Percentiles rank a stretch among this genome's conserved stretches.
Conservation (phyloP, 2,888 invertebrate genomes). For the Myopa testacea region DNA sequence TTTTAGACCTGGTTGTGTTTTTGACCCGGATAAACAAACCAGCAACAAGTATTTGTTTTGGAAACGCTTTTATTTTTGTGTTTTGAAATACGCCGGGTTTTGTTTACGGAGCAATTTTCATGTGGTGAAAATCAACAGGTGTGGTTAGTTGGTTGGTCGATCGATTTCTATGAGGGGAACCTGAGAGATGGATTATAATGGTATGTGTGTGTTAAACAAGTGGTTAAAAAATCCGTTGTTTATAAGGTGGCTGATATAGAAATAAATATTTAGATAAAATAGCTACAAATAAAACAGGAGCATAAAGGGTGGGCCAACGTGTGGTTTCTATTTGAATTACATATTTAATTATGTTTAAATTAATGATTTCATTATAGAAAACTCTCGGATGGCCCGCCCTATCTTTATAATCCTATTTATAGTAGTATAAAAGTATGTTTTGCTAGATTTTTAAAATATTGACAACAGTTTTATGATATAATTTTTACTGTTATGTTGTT, state of each 20-base stretch:
- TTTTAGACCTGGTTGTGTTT: constrained; percentile 2
- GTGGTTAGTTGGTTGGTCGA: not conserved
- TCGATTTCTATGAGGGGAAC: not conserved
- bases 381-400: no score
- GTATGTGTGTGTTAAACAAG: not conserved
- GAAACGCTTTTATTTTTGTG: constrained; percentile 39
- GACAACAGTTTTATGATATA: no score
- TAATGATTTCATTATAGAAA: no score
- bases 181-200: not conserved
- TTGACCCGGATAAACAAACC: constrained; percentile 14
- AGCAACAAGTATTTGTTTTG: constrained; percentile 42
- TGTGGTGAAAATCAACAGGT: constrained; percentile 44
- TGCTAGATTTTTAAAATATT: no score
- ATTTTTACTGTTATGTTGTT: no score
- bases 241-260: not conserved
- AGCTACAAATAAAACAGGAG: no score
- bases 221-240: not conserved
- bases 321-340: no score
- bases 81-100: constrained; percentile 36
- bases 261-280: not conserved
- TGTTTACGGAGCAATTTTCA: not conserved
- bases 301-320: no score
- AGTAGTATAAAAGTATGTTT: no score
- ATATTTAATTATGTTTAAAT: no score
- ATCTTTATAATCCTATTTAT: no score